These are phyloP conservation scores for Orthosia cruda DNA, from an alignment of 2,888 invertebrate species.

Conservation along the genomic window DNA sequence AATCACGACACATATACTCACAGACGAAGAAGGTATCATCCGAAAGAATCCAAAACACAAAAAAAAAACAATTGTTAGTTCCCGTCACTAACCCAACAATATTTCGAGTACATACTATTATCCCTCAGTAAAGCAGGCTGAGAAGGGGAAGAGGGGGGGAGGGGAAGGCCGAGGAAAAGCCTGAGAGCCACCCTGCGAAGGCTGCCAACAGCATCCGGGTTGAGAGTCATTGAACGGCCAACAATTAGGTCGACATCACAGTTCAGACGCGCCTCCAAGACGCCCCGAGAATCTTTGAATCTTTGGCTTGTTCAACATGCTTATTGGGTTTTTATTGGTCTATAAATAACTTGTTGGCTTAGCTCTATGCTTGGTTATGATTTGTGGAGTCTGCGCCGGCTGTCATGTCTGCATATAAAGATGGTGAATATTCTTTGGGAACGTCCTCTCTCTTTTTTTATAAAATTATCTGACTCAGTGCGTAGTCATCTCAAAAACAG, in stretches of 20 bases:
- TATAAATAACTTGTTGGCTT: conserved; percentile 67
- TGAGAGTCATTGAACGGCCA: conserved; percentile 87
- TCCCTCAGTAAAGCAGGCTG: conserved; percentile 69
- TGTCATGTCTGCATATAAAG: conserved; percentile 51
- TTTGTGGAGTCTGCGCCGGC: conserved; percentile 50
- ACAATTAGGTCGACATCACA: conserved; percentile 87
- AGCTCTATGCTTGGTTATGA: conserved; percentile 59
- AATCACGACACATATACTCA: conserved; percentile 16
- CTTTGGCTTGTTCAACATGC: conserved; percentile 69
- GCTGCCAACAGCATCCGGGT: conserved; percentile 84
- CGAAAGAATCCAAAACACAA: conserved; percentile 2
- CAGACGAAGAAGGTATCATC: background rate
- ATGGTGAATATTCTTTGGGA: conserved; percentile 19
- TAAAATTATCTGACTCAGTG: conserved; percentile 22
- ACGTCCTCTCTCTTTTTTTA: conserved; percentile 8
- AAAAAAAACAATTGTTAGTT: conserved; percentile 36
- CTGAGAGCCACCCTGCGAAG: conserved; percentile 73
- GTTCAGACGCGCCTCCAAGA: conserved; percentile 76
- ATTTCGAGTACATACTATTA: conserved; percentile 73
- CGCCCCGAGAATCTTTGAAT: conserved; percentile 74
- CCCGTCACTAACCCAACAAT: conserved; percentile 53
- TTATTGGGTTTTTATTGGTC: conserved; percentile 68
- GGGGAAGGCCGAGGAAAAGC: conserved; percentile 58
- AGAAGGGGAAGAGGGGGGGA: conserved; percentile 58
- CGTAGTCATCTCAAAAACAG: background rate